Percentiles rank a stretch among this genome's conserved stretches.
Evolutionary conservation across 2,113 vertebrate genomes (phyloP).

Genomic region (Paracanthobrama guichenoti): DNA sequence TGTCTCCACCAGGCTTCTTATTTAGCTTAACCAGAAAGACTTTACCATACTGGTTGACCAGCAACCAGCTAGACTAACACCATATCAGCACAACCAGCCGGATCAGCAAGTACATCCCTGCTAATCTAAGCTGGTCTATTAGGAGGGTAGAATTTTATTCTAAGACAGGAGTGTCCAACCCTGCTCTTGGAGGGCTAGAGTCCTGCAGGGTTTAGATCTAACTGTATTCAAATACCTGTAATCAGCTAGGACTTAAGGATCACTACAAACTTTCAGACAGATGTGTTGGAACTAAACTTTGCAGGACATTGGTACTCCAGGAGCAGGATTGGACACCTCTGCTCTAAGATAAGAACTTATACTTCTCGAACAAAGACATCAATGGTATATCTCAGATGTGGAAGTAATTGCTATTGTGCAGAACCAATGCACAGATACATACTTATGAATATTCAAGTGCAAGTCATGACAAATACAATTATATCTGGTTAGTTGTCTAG

Average conservation of each 20-base stretch:
- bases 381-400: neutral
- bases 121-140: neutral
- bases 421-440: neutral
- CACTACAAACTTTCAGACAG: neutral
- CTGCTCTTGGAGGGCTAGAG: neutral
- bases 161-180: neutral
- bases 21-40: neutral
- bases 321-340: neutral
- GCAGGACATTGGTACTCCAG: neutral
- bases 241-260: neutral
- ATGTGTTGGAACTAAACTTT: neutral
- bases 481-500: neutral
- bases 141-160: neutral
- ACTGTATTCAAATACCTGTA: neutral
- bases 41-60: neutral
- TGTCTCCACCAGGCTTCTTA: neutral
- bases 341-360: neutral
- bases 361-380: neutral
- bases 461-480: neutral
- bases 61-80: neutral
- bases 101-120: neutral
- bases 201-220: neutral
- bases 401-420: neutral
- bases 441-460: neutral
- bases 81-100: neutral